Percentiles rank a stretch among this genome's conserved stretches.
Evolutionary conservation across 2,888 invertebrate species (phyloP).

Genomic region (Leucophora obtusa): DNA sequence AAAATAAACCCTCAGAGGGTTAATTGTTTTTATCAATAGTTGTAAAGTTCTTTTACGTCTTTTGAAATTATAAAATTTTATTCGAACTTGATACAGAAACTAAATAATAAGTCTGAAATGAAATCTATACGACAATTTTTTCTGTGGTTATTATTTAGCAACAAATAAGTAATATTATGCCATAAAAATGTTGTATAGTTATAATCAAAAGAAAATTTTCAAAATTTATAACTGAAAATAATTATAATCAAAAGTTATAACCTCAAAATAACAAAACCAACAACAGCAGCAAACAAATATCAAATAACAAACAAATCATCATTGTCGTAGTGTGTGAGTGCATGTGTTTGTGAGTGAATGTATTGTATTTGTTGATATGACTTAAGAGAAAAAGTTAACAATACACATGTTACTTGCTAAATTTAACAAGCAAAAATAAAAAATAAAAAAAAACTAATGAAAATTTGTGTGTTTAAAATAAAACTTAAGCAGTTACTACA

Average conservation of each 20-base stretch:
- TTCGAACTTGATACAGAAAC: too few species aligned
- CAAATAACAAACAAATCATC: neutral
- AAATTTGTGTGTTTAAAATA: slow-evolving; percentile 26
- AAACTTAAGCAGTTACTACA: neutral
- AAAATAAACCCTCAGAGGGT: too few species aligned
- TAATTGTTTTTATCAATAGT: too few species aligned
- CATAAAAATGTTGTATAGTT: neutral
- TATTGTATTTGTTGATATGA: slow-evolving; percentile 5
- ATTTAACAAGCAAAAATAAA: slow-evolving; percentile 33
- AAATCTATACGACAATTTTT: neutral
- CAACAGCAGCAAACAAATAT: slow-evolving; percentile 15
- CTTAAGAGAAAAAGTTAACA: slow-evolving; percentile 25
- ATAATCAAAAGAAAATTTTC: neutral
- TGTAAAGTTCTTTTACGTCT: too few species aligned
- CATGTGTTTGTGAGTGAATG: neutral
- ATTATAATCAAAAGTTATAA: slow-evolving; percentile 17
- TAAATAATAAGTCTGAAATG: neutral
- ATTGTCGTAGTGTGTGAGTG: neutral
- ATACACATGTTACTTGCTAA: slow-evolving; percentile 50
- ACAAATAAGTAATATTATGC: neutral
- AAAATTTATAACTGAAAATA: slow-evolving; percentile 22
- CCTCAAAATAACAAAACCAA: slow-evolving; percentile 12
- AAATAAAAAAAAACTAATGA: slow-evolving; percentile 30
- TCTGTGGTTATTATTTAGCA: neutral
- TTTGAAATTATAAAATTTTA: too few species aligned